These are phyloP conservation scores for Corythaixoides concolor DNA, from an alignment of 2,113 vertebrate species.

Conservation along the genomic window DNA sequence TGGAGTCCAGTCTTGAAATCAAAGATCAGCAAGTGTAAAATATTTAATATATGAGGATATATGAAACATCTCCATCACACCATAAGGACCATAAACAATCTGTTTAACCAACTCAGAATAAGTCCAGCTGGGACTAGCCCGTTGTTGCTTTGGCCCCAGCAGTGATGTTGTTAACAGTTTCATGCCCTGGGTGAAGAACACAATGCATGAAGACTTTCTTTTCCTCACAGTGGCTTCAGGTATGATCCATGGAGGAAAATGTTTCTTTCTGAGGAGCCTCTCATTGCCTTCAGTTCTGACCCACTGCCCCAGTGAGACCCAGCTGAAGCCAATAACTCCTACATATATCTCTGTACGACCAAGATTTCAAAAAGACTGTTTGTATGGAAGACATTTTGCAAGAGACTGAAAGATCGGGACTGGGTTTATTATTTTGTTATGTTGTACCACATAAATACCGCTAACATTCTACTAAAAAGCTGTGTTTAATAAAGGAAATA, in stretches of 20 bases:
- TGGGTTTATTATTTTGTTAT: not conserved
- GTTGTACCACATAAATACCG: not conserved
- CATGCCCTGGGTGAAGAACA: not conserved
- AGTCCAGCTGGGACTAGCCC: not conserved
- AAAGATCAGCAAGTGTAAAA: not conserved
- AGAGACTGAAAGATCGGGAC: not conserved
- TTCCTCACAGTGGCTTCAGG: not conserved
- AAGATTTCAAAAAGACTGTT: not conserved
- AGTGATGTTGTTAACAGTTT: not conserved
- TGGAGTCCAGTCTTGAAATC: not conserved
- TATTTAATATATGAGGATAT: not conserved
- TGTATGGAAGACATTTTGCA: not conserved
- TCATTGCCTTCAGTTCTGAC: not conserved
- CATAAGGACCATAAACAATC: not conserved
- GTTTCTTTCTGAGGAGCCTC: not conserved
- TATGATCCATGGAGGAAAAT: not conserved
- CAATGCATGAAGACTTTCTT: not conserved
- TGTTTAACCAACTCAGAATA: not conserved
- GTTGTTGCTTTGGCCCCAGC: not conserved
- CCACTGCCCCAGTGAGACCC: not conserved
- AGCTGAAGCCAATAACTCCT: not conserved
- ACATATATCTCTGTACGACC: accelerated
- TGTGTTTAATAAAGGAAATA: not conserved
- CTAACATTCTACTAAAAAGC: not conserved
- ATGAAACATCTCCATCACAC: not conserved